phyloP scores from a whole-genome alignment of 2,888 invertebrate species.

The Theodoxus fluviatilis region DNA sequence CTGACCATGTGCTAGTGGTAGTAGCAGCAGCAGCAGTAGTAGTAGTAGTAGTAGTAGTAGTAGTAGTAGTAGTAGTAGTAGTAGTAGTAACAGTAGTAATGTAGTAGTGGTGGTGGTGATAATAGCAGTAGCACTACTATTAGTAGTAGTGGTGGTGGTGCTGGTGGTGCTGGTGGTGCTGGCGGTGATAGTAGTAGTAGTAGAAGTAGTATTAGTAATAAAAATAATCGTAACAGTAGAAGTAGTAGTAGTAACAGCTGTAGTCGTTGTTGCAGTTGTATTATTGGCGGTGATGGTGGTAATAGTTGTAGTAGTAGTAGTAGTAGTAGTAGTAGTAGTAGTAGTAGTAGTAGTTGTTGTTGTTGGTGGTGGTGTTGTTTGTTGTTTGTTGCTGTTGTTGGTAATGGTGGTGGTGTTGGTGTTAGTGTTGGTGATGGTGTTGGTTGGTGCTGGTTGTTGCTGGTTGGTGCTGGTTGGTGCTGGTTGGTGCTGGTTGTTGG shows the following conservation, averaged over 20 bases:
- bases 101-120: no score
- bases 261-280: not conserved
- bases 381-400: no score
- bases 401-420: no score
- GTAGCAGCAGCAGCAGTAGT: not conserved
- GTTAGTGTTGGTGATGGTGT: no score
- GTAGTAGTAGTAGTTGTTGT: not conserved
- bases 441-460: no score
- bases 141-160: conserved; percentile 15
- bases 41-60: conserved; percentile 1
- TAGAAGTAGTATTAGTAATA: conserved; percentile 21
- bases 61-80: conserved; percentile 18
- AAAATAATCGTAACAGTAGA: conserved; percentile 3
- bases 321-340: not conserved
- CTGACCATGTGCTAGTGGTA: not conserved
- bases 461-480: no score
- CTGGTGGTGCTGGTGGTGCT: conserved; percentile 16
- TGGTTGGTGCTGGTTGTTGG: no score
- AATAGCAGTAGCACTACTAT: no score
- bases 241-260: not conserved
- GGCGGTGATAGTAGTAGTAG: conserved; percentile 3
- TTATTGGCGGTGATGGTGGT: not conserved
- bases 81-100: conserved; percentile 6
- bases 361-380: not conserved
- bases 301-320: not conserved